Percentiles rank a stretch among this genome's conserved stretches.
Evolutionary conservation across 2,797 vertebrate species (phyloP).

Genomic region (Glossophaga mutica): DNA sequence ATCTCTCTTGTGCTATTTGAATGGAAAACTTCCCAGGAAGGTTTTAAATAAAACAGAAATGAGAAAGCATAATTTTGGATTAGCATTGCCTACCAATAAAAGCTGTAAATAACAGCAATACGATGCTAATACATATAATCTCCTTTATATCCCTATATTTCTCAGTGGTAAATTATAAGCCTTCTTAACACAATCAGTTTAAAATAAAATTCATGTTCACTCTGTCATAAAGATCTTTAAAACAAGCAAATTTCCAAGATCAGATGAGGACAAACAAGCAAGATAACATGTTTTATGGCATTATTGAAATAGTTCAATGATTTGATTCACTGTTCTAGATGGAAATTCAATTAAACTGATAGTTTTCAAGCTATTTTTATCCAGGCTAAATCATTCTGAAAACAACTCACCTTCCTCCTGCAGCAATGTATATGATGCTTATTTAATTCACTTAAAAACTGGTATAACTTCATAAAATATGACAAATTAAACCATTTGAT

Average conservation of each 20-base stretch:
- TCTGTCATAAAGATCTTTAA: constrained; percentile 32
- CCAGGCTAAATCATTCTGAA: constrained; percentile 40
- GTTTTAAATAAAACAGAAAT: constrained; percentile 32
- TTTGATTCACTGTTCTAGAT: constrained; percentile 18
- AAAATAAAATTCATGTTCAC: constrained; percentile 32
- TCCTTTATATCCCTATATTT: not conserved
- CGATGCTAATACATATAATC: constrained; percentile 36
- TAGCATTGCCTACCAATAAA: not conserved
- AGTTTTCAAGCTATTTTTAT: constrained; percentile 44
- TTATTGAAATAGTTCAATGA: constrained; percentile 34
- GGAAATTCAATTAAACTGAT: constrained; percentile 60
- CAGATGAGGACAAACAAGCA: not conserved
- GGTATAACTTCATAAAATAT: not conserved
- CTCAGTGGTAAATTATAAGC: constrained; percentile 40
- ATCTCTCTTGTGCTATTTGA: not conserved
- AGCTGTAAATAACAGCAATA: constrained; percentile 15
- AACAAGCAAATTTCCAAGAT: not conserved
- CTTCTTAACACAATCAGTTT: not conserved
- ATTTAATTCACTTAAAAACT: constrained; percentile 46
- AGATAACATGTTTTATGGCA: not conserved
- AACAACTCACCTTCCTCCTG: constrained; percentile 30
- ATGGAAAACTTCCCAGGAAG: constrained; percentile 35
- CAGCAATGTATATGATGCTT: not conserved
- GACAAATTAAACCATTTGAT: constrained; percentile 61
- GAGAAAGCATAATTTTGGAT: not conserved